Base-by-base conservation (phyloP, 2,113 vertebrate genomes). In the Emydura subglobosa region DNA sequence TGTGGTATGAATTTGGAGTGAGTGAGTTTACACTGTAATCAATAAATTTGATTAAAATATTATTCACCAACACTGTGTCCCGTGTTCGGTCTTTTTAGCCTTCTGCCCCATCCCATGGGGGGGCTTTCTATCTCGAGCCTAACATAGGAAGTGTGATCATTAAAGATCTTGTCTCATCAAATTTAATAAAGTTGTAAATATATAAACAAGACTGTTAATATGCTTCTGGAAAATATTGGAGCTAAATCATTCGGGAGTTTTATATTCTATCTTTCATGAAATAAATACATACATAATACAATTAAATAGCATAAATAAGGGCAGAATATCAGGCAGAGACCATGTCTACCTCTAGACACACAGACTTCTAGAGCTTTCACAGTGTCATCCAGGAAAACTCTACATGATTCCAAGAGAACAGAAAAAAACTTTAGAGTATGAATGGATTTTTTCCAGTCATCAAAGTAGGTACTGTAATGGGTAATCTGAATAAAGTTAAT, bases 261-360 rank as follows among this genome's bases (percentile, higher is more conserved):
- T 93, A 42, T 82, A 61, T 44, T 86, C 5, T 92, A 84, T 90
- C 31, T n/a, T 96, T 89, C 65, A 93, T 88, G 90, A 80, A 91
- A 93, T 72, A 79, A 90, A 92, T 86, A 87, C 29, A 65, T 59
- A 68, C 65, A 50, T 81, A 57, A 89, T 74, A 92, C 74, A 93
- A 91, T 50, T 80, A 72, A 6, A 8, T 79, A 53, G 72, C 82
- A 25, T 86, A 93, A 95, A n/a, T 42, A 91, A 53, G 50, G 82
- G 90, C 39, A 88, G 13, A 68, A 81, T 95, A 82, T 27, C 34
- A 96, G 90, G 82, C 34, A 93, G 82, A 85, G 68, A 31, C 94
- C 89, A 86, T 92, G 83, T 92, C 57, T 96, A 12, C 82, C 82
- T 91, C 90, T 84, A 88, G 49, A 53, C 2, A 88, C 21, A 31